Conservation (phyloP, 2,888 invertebrate species). For the Andrena minutula region DNA sequence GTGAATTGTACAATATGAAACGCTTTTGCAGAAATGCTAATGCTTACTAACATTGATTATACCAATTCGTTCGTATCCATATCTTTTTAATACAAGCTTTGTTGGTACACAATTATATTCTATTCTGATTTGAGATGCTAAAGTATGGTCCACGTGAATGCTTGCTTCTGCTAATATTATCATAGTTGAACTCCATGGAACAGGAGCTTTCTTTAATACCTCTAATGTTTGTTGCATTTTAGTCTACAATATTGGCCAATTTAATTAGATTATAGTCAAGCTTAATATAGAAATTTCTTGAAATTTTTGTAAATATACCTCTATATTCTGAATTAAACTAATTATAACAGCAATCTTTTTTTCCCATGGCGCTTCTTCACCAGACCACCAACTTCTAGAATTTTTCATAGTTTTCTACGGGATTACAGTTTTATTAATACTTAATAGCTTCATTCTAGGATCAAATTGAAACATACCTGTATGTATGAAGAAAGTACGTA, state of each 20-base stretch:
- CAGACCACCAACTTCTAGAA: conserved; percentile 80
- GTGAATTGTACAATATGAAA: conserved; percentile 17
- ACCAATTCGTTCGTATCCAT: conserved; percentile 82
- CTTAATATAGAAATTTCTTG: background rate
- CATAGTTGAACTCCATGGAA: conserved; percentile 84
- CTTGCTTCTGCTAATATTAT: conserved; percentile 77
- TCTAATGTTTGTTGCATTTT: conserved; percentile 79
- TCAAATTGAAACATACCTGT: conserved; percentile 75
- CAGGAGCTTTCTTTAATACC: conserved; percentile 81
- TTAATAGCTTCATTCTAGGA: background rate
- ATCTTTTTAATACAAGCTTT: conserved; percentile 85
- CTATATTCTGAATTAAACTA: conserved; percentile 77
- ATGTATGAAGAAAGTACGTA: conserved; percentile 84
- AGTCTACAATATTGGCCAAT: conserved; percentile 69
- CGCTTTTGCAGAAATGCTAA: conserved; percentile 16
- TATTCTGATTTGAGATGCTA: conserved; percentile 81
- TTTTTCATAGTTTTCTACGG: conserved; percentile 74
- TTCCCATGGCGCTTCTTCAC: conserved; percentile 83
- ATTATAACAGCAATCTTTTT: conserved; percentile 76
- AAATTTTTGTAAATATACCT: conserved; percentile 68
- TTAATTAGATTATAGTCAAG: conserved; percentile 12
- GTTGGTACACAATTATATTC: conserved; percentile 83
- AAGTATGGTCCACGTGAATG: conserved; percentile 79
- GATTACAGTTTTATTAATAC: conserved; percentile 25
- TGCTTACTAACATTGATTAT: conserved; percentile 78